phyloP scores from a whole-genome alignment of 2,113 vertebrate genomes.

The Beaufortia kweichowensis region DNA sequence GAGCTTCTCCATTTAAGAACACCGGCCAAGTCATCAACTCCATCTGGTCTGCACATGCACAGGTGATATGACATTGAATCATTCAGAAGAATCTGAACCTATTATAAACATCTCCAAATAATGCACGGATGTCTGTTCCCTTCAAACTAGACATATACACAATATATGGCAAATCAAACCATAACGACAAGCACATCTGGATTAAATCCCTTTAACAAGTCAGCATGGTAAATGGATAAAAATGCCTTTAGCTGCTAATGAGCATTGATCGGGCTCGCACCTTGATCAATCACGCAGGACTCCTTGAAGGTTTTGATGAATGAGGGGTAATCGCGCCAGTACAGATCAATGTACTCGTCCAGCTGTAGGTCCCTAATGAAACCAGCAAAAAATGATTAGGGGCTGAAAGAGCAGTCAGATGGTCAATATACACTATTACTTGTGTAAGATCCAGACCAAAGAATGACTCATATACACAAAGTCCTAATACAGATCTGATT shows the following conservation, averaged over 20 bases:
- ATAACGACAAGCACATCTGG: background rate
- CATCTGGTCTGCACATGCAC: conserved; percentile 76
- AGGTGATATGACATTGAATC: background rate
- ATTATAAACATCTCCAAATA: background rate
- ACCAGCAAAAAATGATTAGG: conserved; percentile 45
- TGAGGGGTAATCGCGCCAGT: conserved; percentile 92
- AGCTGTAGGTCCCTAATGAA: conserved; percentile 87
- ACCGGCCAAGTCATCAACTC: conserved; percentile 85
- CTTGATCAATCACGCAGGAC: conserved; percentile 82
- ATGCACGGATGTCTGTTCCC: too few species aligned
- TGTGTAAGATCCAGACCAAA: background rate
- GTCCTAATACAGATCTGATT: background rate
- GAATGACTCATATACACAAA: conserved; percentile 6
- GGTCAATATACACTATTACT: conserved; percentile 65
- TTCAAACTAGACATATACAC: background rate
- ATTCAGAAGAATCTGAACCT: background rate
- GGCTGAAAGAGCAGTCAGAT: conserved; percentile 24
- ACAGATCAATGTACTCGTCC: conserved; percentile 88
- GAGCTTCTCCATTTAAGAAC: conserved; percentile 85
- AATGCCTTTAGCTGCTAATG: conserved; percentile 41
- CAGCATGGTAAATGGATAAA: conserved; percentile 28
- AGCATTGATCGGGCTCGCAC: conserved; percentile 72
- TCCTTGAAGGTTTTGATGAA: conserved; percentile 84
- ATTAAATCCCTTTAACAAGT: background rate
- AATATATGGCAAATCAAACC: conserved; percentile 10